Percentiles rank a stretch among this genome's conserved stretches.
Evolutionary conservation across 2,797 vertebrate species (phyloP).

Genomic region (Lepilemur septentrionalis): DNA sequence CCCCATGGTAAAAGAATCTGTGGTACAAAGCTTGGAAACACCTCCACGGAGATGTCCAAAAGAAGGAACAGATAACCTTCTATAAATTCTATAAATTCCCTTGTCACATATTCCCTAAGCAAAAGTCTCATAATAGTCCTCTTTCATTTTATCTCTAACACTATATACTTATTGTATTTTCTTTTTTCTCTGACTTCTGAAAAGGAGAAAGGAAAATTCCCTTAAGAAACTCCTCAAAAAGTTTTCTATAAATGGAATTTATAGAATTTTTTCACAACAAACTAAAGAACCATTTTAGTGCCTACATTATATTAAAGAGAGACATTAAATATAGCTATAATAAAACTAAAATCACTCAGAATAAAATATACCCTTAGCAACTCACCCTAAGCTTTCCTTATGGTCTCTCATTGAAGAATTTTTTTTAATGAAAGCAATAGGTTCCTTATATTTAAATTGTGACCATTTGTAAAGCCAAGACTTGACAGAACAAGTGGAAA

Average conservation of each 20-base stretch:
- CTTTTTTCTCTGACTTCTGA: not conserved
- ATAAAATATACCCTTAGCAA: not conserved
- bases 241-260: constrained; percentile 24
- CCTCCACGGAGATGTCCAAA: not conserved
- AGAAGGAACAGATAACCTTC: not conserved
- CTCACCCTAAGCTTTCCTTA: not conserved
- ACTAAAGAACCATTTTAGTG: not conserved
- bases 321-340: not conserved
- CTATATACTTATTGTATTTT: not conserved
- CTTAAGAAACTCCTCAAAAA: constrained; percentile 12
- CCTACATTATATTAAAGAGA: not conserved
- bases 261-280: constrained; percentile 40
- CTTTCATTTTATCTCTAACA: not conserved
- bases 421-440: not conserved
- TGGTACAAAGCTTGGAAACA: not conserved
- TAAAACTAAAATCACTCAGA: constrained; percentile 8
- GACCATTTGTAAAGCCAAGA: not conserved
- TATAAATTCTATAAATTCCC: not conserved
- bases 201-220: not conserved
- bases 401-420: not conserved
- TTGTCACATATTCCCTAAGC: not conserved
- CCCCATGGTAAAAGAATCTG: not conserved
- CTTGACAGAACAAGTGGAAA: constrained; percentile 10
- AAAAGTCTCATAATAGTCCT: not conserved
- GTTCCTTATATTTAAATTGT: constrained; percentile 23